phyloP scores from a whole-genome alignment of 2,888 invertebrate genomes.

The Volucella inflata region DNA sequence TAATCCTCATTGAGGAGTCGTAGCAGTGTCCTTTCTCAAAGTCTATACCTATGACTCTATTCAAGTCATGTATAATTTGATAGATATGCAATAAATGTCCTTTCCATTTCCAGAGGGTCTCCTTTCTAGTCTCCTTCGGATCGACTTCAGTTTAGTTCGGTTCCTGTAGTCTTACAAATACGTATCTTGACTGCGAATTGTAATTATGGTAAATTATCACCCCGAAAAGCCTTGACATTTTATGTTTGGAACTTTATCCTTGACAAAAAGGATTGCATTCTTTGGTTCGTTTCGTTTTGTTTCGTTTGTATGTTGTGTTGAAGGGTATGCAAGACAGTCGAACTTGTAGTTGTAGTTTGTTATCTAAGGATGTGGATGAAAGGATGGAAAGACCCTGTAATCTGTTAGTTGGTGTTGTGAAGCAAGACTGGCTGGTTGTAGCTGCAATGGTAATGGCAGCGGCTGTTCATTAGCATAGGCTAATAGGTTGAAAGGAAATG shows the following conservation, averaged over 20 bases:
- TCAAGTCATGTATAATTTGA: constrained; percentile 54
- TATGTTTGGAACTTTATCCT: constrained; percentile 67
- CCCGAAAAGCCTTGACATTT: constrained; percentile 70
- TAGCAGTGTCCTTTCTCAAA: constrained; percentile 3
- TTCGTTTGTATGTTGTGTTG: not conserved
- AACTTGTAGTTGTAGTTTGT: constrained; percentile 22
- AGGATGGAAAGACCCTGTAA: constrained; percentile 49
- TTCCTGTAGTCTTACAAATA: not conserved
- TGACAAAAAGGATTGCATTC: constrained; percentile 53
- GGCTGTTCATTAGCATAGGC: constrained; percentile 66
- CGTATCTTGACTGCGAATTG: constrained; percentile 56
- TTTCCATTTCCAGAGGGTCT: constrained; percentile 24
- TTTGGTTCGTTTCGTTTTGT: constrained; percentile 11
- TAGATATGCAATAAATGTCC: constrained; percentile 72
- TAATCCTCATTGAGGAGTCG: constrained; percentile 64
- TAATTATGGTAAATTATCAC: constrained; percentile 73
- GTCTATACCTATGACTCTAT: constrained; percentile 27
- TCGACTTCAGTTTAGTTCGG: constrained; percentile 3
- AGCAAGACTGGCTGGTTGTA: constrained; percentile 7
- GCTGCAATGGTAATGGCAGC: not conserved
- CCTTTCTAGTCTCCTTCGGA: not conserved
- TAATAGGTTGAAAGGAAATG: constrained; percentile 70
- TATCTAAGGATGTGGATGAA: constrained; percentile 28
- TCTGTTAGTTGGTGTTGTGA: constrained; percentile 32
- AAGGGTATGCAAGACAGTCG: not conserved